Evolutionary conservation across 2,113 vertebrate species (phyloP), one percentile per base, ranked within the genome.

Genomic region (Lepisosteus osseus): DNA sequence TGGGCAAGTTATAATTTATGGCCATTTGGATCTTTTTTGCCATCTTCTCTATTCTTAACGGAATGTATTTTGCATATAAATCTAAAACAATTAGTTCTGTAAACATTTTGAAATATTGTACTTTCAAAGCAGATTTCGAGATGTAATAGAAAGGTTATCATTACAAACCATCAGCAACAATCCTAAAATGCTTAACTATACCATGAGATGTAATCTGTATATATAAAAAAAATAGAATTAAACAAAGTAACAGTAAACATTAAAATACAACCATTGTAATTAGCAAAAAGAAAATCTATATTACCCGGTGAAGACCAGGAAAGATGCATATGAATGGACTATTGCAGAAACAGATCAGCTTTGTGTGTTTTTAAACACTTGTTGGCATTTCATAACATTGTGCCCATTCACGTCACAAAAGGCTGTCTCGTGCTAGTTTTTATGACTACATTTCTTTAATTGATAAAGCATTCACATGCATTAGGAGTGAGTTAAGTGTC

Each of bases 401-500:
- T 85, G 83, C 84, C 86, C 81, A 84, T 82, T 74, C 83, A 82
- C 84, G 85, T 86, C 87, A 85, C 77, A 86, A 9, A 81, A 81
- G 80, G 81, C 90, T 86, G 68, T 59, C 68, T 69, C 56, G 54
- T 69, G 68, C 68, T 56, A 40, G 67, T 68, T 40, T 56, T 57
- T 51, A 51, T 51, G 14, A 6, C 63, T 71, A 17, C 51, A 54
- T 13, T 62, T 77, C 76, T 81, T 90, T 84, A 85, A 88, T 86
- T 90, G 76, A 88, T 84, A 79, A 92, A 90, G 87, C 89, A 92
- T 88, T 92, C 90, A 91, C 94, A 95, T 95, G 93, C 94, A 93
- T 88, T 88, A 81, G 85, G 77, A 67, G 61, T 69, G 68, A 59
- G 55, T 74, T 57, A 74, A 55, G 73, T 61, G 17, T 61, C 41